Percentiles rank a stretch among this genome's conserved stretches.
Conservation (phyloP, 2,797 vertebrate genomes). For the Oreochromis grahami region DNA sequence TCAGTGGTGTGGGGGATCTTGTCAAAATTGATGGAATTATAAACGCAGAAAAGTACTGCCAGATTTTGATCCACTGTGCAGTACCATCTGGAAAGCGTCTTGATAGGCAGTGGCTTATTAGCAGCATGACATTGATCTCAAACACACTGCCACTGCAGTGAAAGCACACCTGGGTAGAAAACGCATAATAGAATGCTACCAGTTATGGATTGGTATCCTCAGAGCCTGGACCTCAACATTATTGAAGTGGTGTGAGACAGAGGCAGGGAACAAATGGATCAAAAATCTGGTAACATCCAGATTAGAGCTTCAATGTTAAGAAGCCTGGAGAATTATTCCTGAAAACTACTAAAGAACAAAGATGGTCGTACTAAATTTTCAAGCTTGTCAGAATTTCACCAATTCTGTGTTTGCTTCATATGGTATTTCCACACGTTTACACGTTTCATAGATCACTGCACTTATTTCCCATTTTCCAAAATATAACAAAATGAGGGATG, state of each 20-base stretch:
- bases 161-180: background rate
- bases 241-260: background rate
- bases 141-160: background rate
- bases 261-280: background rate
- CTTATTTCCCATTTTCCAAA: background rate
- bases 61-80: background rate
- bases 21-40: background rate
- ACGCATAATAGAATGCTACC: too few species aligned
- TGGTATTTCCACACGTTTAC: background rate
- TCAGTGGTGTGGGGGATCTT: background rate
- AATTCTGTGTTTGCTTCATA: background rate
- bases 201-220: background rate
- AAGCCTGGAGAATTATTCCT: background rate
- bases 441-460: background rate
- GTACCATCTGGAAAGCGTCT: fast-evolving
- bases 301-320: background rate
- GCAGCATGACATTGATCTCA: background rate
- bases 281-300: background rate
- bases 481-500: background rate
- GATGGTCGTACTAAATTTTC: background rate
- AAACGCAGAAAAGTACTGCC: background rate
- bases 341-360: background rate
- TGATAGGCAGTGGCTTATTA: background rate
- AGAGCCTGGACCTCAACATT: background rate
- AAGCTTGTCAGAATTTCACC: background rate